These are phyloP conservation scores for Iguana delicatissima DNA, from an alignment of 2,797 vertebrate genomes.

Conservation along the genomic window DNA sequence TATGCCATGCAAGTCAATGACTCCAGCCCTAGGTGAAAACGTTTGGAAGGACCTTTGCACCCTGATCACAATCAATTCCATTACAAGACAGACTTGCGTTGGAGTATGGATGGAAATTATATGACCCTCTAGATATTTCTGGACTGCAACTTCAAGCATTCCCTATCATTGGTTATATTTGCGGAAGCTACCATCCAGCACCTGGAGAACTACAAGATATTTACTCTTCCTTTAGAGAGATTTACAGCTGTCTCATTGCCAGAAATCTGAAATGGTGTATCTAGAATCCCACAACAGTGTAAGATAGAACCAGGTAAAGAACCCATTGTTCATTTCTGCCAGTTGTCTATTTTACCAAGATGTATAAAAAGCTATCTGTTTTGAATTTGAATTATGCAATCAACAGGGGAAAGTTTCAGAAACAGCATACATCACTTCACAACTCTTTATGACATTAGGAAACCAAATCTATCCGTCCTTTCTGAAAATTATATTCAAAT, in stretches of 20 bases:
- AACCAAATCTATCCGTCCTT: constrained; percentile 45
- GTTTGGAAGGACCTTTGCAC: not conserved
- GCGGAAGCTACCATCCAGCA: no score
- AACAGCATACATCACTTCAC: constrained; percentile 14
- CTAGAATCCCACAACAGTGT: not conserved
- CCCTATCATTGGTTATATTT: no score
- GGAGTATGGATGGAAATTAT: no score
- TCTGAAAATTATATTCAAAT: constrained; percentile 62
- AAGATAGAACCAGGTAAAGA: not conserved
- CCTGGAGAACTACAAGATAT: no score
- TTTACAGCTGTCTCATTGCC: not conserved
- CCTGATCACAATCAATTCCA: not conserved
- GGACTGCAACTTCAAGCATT: no score
- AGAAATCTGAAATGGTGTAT: not conserved
- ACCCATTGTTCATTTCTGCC: not conserved
- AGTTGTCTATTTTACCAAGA: not conserved
- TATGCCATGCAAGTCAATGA: not conserved
- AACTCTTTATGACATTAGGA: constrained; percentile 32
- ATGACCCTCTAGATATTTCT: no score
- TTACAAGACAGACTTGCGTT: not conserved
- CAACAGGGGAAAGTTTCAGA: not conserved
- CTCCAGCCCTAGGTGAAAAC: not conserved
- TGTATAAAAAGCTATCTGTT: constrained; percentile 22
- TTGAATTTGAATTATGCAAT: constrained; percentile 3
- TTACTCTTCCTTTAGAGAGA: not conserved